Percentiles rank a stretch among this genome's conserved stretches.
phyloP scores from a whole-genome alignment of 2,888 invertebrate genomes.

The Aquatica leii region DNA sequence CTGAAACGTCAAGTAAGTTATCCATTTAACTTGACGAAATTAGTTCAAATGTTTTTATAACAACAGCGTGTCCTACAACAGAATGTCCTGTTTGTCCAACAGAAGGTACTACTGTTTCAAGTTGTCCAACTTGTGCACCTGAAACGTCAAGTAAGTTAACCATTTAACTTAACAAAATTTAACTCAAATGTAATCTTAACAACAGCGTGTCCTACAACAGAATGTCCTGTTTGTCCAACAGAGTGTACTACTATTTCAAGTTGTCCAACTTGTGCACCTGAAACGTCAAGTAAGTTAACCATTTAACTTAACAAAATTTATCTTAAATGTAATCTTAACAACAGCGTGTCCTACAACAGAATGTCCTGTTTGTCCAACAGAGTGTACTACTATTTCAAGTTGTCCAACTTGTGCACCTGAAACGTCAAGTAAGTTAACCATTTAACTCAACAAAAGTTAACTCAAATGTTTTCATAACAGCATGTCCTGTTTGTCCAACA shows the following conservation, averaged over 20 bases:
- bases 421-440: neutral
- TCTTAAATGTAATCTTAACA: neutral
- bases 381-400: neutral
- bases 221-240: constrained; percentile 20
- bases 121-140: neutral
- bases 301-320: no score
- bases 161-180: no score
- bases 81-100: constrained; percentile 9
- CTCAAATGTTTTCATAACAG: no score
- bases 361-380: constrained; percentile 2
- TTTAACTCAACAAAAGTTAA: no score
- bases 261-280: neutral
- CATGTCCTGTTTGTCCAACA: neutral
- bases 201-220: constrained; percentile 12
- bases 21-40: no score
- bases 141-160: no score
- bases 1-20: neutral
- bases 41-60: no score
- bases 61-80: constrained; percentile 20
- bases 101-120: neutral
- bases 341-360: constrained; percentile 5
- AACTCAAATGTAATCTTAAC: no score
- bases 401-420: neutral
- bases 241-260: neutral
- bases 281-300: no score